Evolutionary conservation across 1,140 invertebrate species (phyloP).

Genomic region (Sycophila sp.): DNA sequence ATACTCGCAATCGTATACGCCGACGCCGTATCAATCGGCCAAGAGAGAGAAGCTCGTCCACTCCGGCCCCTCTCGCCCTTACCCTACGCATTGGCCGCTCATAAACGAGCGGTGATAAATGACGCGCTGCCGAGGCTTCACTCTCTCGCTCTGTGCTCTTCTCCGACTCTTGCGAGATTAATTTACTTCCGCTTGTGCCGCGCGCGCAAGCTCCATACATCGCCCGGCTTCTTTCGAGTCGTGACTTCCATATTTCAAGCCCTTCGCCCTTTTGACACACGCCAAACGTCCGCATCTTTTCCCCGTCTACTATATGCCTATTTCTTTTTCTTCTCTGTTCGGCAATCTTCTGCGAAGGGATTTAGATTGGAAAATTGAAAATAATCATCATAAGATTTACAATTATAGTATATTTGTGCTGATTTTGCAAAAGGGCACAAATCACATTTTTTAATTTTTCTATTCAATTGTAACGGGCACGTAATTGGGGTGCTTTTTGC

Average conservation of each 20-base stretch:
- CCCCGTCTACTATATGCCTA: not conserved
- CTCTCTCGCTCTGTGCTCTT: no score
- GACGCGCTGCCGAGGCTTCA: slow-evolving; percentile 40
- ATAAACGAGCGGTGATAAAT: slow-evolving; percentile 56
- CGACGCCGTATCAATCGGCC: slow-evolving; percentile 62
- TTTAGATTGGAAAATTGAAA: no score
- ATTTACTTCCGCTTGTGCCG: slow-evolving; percentile 37
- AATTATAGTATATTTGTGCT: no score
- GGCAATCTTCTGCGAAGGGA: no score
- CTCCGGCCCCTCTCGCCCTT: slow-evolving; percentile 35
- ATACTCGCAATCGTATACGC: slow-evolving; percentile 56
- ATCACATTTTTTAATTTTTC: no score
- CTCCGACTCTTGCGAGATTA: slow-evolving; percentile 53
- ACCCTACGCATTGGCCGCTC: no score
- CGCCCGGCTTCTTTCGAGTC: slow-evolving; percentile 34
- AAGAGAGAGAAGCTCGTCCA: slow-evolving; percentile 42
- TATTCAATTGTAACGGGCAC: no score
- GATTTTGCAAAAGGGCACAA: no score
- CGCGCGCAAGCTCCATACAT: no score
- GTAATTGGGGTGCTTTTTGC: no score
- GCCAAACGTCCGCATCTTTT: not conserved
- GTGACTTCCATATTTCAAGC: slow-evolving; percentile 49
- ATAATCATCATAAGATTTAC: no score
- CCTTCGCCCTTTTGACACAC: not conserved
- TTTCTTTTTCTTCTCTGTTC: not conserved